Base-by-base conservation (phyloP, 1,140 invertebrate genomes). In the Harpegnathos saltator region DNA sequence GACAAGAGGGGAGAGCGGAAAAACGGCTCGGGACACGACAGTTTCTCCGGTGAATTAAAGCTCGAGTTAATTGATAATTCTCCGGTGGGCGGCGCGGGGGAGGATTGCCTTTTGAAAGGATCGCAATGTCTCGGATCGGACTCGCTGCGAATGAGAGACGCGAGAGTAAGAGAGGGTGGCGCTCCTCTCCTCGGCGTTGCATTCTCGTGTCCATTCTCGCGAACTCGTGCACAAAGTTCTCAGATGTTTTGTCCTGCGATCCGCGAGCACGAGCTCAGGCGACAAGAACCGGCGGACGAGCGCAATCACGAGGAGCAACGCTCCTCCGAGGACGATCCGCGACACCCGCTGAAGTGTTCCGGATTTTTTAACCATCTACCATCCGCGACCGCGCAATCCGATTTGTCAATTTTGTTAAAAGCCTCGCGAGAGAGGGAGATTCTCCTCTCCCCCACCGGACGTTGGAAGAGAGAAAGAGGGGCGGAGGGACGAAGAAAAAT, bases 351-450 rank as follows among this genome's bases (percentile, higher is more conserved):
- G 61, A 52, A 65, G 48, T 77, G 44, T 50, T 26, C 15, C 19
- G 26, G 54, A 56, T 50, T 75, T 63, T 77, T 77, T 54, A 77
- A 65, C 65, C 48, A 77, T 19, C 11, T 48, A 1, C 19, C 54
- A 29, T 29, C 7, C 24, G 44, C 48, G 29, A 4, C 48, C 61
- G 61, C n/a, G n/a, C 61, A 77, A 77, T 77, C 61, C 61, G 59
- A 65, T 77, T 77, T 77, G 61, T 77, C 73, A 65, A 77, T 38
- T 65, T 77, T 77, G 73, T 65, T 77, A 54, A 77, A 54, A n/a
- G 52, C 61, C 15, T 73, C 19, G 48, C 59, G 26, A 65, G n/a
- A n/a, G n/a, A n/a, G n/a, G n/a, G n/a, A n/a, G 24, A 77, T 77
- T 77, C 48, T 63, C 38, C 54, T 62, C n/a, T 4, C 17, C 15